These are phyloP conservation scores for Pseudorectes ferrugineus DNA, from an alignment of 2,113 vertebrate species.

Conservation along the genomic window DNA sequence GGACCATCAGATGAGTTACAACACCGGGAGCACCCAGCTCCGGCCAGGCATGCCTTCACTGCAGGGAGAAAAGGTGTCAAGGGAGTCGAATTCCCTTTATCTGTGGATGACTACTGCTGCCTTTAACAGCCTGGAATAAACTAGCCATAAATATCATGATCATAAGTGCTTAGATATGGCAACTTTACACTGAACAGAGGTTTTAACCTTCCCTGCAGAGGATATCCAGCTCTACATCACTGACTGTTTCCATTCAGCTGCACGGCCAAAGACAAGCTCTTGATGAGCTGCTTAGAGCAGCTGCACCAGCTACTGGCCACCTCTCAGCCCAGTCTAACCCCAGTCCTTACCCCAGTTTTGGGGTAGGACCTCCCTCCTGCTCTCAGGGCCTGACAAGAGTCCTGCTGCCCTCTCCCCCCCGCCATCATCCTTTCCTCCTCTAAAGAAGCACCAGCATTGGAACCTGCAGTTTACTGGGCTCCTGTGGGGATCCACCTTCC, in stretches of 20 bases:
- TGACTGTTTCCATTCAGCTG: neutral
- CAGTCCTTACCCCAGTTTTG: neutral
- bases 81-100: conserved; percentile 43
- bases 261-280: neutral
- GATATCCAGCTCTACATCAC: conserved; percentile 39
- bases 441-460: neutral
- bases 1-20: neutral
- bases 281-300: neutral
- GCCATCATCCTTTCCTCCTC: neutral
- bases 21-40: neutral
- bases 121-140: conserved; percentile 65
- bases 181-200: conserved; percentile 63
- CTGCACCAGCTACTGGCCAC: neutral
- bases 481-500: neutral
- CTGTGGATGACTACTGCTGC: conserved; percentile 46
- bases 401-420: neutral
- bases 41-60: neutral
- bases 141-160: conserved; percentile 59
- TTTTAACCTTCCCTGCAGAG: conserved; percentile 56
- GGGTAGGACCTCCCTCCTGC: neutral
- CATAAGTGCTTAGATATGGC: conserved; percentile 57
- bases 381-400: neutral
- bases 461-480: neutral
- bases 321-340: neutral
- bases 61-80: neutral